Evolutionary conservation across 2,113 vertebrate species (phyloP).

Genomic region (Pomatostomus ruficeps): DNA sequence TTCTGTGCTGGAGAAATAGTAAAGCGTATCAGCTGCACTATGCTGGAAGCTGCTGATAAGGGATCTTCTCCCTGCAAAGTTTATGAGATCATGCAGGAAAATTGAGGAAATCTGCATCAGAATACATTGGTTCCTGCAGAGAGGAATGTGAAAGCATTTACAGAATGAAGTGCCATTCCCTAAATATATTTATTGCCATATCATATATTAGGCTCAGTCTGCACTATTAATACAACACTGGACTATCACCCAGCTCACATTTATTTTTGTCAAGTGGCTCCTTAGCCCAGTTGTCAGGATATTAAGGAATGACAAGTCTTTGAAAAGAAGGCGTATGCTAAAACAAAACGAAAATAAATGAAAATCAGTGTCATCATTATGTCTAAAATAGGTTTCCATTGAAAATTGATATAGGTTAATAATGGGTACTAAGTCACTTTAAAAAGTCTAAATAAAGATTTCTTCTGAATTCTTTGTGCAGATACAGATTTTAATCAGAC

Average conservation of each 20-base stretch:
- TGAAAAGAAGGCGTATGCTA: not conserved
- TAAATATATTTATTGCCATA: conserved; percentile 54
- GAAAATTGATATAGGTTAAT: not conserved
- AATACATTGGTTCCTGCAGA: conserved; percentile 46
- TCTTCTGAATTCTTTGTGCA: not conserved
- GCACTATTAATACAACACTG: not conserved
- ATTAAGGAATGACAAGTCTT: not conserved
- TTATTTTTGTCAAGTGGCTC: not conserved
- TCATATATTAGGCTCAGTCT: conserved; percentile 11
- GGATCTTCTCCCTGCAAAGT: conserved; percentile 34
- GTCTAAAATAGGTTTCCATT: not conserved
- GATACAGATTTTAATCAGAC: not conserved
- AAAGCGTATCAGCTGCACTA: not conserved
- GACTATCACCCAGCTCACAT: not conserved
- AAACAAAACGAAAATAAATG: not conserved
- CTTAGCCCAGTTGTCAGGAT: not conserved
- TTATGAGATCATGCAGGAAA: conserved; percentile 53
- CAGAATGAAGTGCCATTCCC: not conserved
- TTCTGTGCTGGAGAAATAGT: not conserved
- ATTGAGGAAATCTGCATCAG: conserved; percentile 55
- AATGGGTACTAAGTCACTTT: not conserved
- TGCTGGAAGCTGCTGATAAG: not conserved
- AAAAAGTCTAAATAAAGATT: not conserved
- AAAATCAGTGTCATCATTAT: not conserved
- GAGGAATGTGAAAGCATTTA: conserved; percentile 12